phyloP scores from a whole-genome alignment of 1,140 invertebrate species.

The Lepidurus arcticus region DNA sequence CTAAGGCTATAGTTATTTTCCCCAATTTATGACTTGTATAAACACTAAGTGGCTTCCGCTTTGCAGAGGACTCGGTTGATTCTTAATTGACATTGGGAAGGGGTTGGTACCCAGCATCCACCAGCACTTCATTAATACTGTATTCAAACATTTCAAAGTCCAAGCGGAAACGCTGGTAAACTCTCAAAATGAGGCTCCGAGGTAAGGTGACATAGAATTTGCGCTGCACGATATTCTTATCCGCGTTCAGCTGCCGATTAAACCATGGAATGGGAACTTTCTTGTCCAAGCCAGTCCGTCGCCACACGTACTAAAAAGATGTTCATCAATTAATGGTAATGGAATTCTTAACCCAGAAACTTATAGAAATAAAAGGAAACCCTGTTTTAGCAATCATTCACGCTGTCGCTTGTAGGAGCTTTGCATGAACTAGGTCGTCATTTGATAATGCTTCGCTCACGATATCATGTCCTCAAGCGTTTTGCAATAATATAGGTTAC shows the following conservation, averaged over 20 bases:
- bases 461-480: too few relatives aligned
- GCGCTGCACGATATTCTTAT: constrained; percentile 12
- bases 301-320: constrained; percentile 33
- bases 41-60: not conserved
- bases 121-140: constrained; percentile 38
- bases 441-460: too few relatives aligned
- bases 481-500: too few relatives aligned
- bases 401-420: too few relatives aligned
- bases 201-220: constrained; percentile 35
- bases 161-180: constrained; percentile 39
- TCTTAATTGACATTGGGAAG: not conserved
- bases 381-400: not conserved
- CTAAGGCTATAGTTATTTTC: too few relatives aligned
- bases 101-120: constrained; percentile 30
- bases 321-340: not conserved
- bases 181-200: constrained; percentile 36
- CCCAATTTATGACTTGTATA: not conserved
- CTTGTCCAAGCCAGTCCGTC: constrained; percentile 26
- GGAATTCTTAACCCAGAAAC: not conserved
- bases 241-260: constrained; percentile 12
- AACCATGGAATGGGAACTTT: constrained; percentile 33
- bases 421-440: too few relatives aligned
- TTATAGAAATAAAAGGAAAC: not conserved
- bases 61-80: not conserved
- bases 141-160: constrained; percentile 42